These are phyloP conservation scores for Pundamilia nyererei DNA, from an alignment of 2,113 vertebrate genomes.

Conservation along the genomic window DNA sequence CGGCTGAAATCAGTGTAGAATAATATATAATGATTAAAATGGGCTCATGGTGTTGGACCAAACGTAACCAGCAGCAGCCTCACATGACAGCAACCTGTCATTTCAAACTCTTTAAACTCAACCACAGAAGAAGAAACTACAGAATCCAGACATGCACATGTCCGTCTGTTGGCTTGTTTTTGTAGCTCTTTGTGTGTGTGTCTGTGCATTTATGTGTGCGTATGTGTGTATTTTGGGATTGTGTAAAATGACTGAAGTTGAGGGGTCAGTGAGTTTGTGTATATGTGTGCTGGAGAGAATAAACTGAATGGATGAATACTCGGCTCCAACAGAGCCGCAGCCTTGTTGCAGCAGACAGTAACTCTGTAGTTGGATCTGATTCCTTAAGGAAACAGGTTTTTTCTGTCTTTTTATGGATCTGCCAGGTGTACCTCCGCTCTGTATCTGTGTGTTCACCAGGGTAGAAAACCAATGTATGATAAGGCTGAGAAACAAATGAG, in stretches of 20 bases:
- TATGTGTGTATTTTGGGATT: not conserved
- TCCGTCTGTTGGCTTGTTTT: not conserved
- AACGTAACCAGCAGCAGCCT: not conserved
- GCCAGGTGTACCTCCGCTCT: not conserved
- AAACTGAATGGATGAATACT: not conserved
- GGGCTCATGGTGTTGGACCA: not conserved
- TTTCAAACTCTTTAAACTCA: not conserved
- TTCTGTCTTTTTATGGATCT: not conserved
- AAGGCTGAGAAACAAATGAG: slow-evolving; percentile 11
- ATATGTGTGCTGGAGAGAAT: not conserved
- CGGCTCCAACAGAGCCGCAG: not conserved
- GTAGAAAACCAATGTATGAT: not conserved
- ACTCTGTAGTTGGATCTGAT: not conserved
- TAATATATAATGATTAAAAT: not conserved
- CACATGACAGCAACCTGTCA: not conserved
- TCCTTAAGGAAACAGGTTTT: not conserved
- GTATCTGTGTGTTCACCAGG: not conserved
- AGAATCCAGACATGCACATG: not conserved
- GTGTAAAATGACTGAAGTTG: slow-evolving; percentile 4
- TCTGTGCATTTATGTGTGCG: not conserved
- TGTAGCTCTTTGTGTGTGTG: not conserved
- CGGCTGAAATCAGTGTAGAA: not conserved
- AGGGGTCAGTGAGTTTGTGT: not conserved
- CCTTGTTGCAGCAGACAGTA: not conserved
- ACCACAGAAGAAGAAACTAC: fast-evolving